phyloP scores from a whole-genome alignment of 2,888 invertebrate species.

The Hyposoter dolosus region DNA sequence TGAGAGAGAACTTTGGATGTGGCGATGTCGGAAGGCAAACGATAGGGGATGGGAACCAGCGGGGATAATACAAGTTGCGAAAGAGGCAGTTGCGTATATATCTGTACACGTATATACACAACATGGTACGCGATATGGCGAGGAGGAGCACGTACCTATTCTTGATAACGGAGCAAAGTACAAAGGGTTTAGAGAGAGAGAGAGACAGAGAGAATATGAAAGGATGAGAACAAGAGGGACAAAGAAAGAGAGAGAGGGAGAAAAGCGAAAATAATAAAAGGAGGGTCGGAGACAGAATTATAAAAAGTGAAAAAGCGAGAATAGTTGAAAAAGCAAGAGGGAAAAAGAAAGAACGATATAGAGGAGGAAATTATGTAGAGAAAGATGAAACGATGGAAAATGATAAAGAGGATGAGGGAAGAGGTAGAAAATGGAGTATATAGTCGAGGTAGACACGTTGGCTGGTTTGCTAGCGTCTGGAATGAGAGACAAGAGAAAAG shows the following conservation, averaged over 20 bases:
- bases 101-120: not conserved
- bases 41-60: constrained; percentile 19
- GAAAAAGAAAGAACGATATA: not conserved
- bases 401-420: constrained; percentile 17
- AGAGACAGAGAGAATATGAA: constrained; percentile 23
- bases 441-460: constrained; percentile 30
- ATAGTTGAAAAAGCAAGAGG: constrained; percentile 8
- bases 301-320: constrained; percentile 26
- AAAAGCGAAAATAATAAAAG: constrained; percentile 21
- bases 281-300: constrained; percentile 23
- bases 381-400: constrained; percentile 3
- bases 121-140: constrained; percentile 22
- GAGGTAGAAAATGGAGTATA: constrained; percentile 16
- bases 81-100: constrained; percentile 19
- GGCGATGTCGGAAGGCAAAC: constrained; percentile 39
- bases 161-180: constrained; percentile 65
- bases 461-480: constrained; percentile 31
- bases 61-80: constrained; percentile 51
- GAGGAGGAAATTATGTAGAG: constrained; percentile 11
- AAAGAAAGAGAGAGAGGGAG: not conserved
- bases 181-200: constrained; percentile 53
- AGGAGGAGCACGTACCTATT: constrained; percentile 49
- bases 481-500: constrained; percentile 21
- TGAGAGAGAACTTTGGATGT: constrained; percentile 41
- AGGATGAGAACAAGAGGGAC: not conserved